Conservation (phyloP, 1,140 invertebrate species). For the Aphelenchoides avenae region DNA sequence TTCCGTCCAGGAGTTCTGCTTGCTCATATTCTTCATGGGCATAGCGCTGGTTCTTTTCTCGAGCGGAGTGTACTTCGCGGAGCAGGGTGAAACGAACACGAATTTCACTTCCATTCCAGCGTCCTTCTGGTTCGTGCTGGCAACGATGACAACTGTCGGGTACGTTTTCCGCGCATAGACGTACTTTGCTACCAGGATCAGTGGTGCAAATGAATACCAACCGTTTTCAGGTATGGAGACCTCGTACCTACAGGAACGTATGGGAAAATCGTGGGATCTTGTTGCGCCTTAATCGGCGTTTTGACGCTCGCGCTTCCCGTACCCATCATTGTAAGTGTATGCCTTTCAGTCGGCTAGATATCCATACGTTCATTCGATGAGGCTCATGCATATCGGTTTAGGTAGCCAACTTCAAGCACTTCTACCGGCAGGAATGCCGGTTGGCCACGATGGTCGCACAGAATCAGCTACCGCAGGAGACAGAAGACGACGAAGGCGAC, state of each 20-base stretch:
- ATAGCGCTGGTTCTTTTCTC: conserved; percentile 97
- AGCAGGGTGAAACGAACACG: conserved; percentile 87
- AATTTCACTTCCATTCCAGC: conserved; percentile 96
- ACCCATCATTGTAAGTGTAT: conserved; percentile 86
- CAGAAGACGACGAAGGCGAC: too few relatives aligned
- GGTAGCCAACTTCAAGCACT: conserved; percentile 59
- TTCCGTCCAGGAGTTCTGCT: conserved; percentile 96
- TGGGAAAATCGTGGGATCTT: conserved; percentile 77
- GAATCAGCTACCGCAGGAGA: conserved; percentile 22
- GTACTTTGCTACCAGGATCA: conserved; percentile 18
- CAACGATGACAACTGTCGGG: conserved; percentile 57
- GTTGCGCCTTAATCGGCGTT: conserved; percentile 82
- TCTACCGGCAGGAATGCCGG: conserved; percentile 57
- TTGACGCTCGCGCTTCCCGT: conserved; percentile 85
- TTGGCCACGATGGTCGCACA: conserved; percentile 47
- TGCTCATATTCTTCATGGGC: conserved; percentile 75
- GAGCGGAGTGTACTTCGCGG: conserved; percentile 95
- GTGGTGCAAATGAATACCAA: too few relatives aligned
- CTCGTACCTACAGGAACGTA: conserved; percentile 72
- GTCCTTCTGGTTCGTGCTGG: conserved; percentile 90
- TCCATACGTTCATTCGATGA: conserved; percentile 8
- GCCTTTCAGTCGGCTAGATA: conserved; percentile 60
- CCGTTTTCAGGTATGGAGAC: conserved; percentile 58
- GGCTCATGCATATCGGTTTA: conserved; percentile 10
- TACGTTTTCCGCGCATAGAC: not conserved